phyloP scores from a whole-genome alignment of 1,140 invertebrate genomes.

The Drosophila erecta region DNA sequence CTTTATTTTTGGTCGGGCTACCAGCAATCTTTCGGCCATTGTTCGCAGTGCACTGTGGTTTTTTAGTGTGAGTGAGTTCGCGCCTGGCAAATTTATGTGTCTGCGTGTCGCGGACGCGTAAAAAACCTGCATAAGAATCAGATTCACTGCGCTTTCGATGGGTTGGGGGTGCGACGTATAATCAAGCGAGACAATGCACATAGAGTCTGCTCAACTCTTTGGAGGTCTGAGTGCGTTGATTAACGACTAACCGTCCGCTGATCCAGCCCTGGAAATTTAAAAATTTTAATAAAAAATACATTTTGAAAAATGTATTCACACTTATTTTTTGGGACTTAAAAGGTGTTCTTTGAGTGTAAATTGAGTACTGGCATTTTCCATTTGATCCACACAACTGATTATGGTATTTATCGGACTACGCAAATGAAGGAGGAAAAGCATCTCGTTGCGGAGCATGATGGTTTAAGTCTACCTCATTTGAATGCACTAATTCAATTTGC shows the following conservation, averaged over 20 bases:
- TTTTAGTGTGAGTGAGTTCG: conserved; percentile 9
- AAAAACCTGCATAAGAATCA: conserved; percentile 74
- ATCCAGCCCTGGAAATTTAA: background rate
- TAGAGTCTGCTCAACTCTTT: conserved; percentile 50
- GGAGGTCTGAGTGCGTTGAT: conserved; percentile 50
- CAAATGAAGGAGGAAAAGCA: conserved; percentile 29
- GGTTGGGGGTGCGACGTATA: conserved; percentile 56
- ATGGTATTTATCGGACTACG: conserved; percentile 53
- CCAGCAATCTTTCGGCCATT: conserved; percentile 24
- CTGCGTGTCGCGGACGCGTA: conserved; percentile 68
- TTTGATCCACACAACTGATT: conserved; percentile 34
- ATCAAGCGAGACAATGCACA: conserved; percentile 78
- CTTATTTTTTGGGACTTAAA: background rate
- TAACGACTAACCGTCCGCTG: conserved; percentile 40
- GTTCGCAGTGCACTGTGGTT: conserved; percentile 23
- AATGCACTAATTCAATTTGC: conserved; percentile 53
- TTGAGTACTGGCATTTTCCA: background rate
- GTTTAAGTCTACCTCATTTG: conserved; percentile 40
- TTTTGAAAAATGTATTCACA: too few species aligned
- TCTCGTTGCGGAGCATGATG: background rate
- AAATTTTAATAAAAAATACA: too few species aligned
- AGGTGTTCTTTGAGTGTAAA: background rate
- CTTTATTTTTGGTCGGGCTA: conserved; percentile 2
- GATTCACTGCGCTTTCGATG: conserved; percentile 32
- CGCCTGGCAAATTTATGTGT: conserved; percentile 71